These are phyloP conservation scores for Steinernema feltiae DNA, from an alignment of 1,140 invertebrate genomes.

Conservation along the genomic window DNA sequence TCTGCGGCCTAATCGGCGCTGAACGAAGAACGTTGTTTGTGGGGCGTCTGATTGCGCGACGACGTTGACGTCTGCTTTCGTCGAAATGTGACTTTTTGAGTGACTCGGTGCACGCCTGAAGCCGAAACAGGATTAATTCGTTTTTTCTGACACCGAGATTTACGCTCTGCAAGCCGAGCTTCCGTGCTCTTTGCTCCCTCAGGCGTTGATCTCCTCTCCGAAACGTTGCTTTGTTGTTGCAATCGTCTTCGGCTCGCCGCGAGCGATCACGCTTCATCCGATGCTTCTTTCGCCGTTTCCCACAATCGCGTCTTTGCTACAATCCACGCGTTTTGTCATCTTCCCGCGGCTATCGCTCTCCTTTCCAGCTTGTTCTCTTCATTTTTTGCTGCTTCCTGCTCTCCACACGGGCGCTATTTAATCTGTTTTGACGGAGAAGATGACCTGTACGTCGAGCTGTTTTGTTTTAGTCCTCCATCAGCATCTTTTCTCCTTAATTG, in stretches of 20 bases:
- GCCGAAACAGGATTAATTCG: background rate
- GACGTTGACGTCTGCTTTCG: background rate
- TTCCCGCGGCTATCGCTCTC: background rate
- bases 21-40: background rate
- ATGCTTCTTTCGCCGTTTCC: background rate
- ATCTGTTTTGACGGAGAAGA: conserved; percentile 8
- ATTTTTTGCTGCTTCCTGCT: background rate
- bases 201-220: background rate
- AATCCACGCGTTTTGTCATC: background rate
- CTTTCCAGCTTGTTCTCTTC: background rate
- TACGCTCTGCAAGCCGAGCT: background rate
- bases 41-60: background rate
- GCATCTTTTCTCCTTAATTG: conserved; percentile 9
- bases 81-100: conserved; percentile 1
- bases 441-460: conserved; percentile 7
- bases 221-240: conserved; percentile 4
- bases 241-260: background rate
- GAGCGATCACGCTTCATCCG: background rate
- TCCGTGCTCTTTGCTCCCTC: background rate
- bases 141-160: background rate
- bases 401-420: background rate
- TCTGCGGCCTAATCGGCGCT: background rate
- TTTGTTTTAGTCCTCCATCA: conserved; percentile 7
- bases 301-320: background rate
- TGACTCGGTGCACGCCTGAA: background rate